Percentiles rank a stretch among this genome's conserved stretches.
Conservation (phyloP, 1,140 invertebrate species). For the Lerema accius region DNA sequence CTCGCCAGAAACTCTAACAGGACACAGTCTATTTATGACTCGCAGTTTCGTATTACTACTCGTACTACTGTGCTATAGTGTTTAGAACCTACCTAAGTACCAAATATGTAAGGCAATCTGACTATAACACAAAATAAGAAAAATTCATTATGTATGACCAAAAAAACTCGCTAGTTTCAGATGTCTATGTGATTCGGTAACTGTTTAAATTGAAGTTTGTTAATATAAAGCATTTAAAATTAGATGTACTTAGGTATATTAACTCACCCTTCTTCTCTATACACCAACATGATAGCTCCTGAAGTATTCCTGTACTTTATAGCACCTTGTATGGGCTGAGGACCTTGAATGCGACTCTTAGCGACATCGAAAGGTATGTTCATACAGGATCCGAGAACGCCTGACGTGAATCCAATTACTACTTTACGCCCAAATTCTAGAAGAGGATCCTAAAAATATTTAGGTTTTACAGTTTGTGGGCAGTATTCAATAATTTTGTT, state of each 20-base stretch:
- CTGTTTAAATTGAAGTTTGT: too few relatives aligned
- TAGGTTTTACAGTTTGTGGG: too few relatives aligned
- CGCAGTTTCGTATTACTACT: neutral
- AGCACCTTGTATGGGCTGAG: slow-evolving; percentile 88
- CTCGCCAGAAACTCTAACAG: neutral
- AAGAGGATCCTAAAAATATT: slow-evolving; percentile 84
- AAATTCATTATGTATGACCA: too few relatives aligned
- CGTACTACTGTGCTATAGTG: too few relatives aligned
- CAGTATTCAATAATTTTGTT: too few relatives aligned
- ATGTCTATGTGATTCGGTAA: too few relatives aligned
- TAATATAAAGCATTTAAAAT: too few relatives aligned
- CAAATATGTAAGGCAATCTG: too few relatives aligned
- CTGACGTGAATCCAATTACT: slow-evolving; percentile 92
- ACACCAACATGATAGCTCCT: slow-evolving; percentile 89
- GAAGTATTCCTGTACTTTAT: slow-evolving; percentile 92
- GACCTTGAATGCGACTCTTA: slow-evolving; percentile 96
- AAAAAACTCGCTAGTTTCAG: too few relatives aligned
- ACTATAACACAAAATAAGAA: too few relatives aligned
- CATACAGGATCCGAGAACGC: slow-evolving; percentile 91
- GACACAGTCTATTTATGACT: neutral
- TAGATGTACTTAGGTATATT: too few relatives aligned
- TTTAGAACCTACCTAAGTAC: too few relatives aligned
- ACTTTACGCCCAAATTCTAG: slow-evolving; percentile 89
- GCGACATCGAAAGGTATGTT: slow-evolving; percentile 99
- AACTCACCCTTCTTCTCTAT: slow-evolving; percentile 94